Evolutionary conservation across 2,888 invertebrate species (phyloP).

Genomic region (Macrosiphum euphorbiae): DNA sequence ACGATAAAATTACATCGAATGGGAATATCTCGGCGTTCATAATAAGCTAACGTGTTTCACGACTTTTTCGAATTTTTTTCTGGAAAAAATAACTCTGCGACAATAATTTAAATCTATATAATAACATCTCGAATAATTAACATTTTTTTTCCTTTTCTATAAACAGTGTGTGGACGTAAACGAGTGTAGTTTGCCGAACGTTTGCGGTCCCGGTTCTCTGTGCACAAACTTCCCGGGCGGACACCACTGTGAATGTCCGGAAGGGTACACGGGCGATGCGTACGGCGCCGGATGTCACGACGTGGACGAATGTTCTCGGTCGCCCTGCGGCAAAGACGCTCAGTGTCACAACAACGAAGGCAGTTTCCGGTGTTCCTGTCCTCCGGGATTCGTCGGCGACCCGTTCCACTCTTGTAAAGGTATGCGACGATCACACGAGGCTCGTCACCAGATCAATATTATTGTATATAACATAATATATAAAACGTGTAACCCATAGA

Average conservation of each 20-base stretch:
- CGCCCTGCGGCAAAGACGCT: slow-evolving; percentile 84
- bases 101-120: neutral
- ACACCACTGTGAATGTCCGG: slow-evolving; percentile 86
- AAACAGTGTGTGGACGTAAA: slow-evolving; percentile 84
- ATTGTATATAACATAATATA: neutral
- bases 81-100: neutral
- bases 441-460: neutral
- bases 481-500: neutral
- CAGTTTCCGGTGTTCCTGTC: slow-evolving; percentile 85
- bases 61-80: neutral
- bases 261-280: slow-evolving; percentile 86
- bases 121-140: neutral
- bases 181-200: slow-evolving; percentile 81
- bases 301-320: slow-evolving; percentile 79
- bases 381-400: slow-evolving; percentile 86
- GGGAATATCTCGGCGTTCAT: neutral
- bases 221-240: slow-evolving; percentile 86
- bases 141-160: neutral
- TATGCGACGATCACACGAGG: slow-evolving; percentile 70
- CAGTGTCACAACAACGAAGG: slow-evolving; percentile 85
- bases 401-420: slow-evolving; percentile 82
- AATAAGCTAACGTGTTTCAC: neutral
- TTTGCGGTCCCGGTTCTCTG: slow-evolving; percentile 84
- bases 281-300: slow-evolving; percentile 81
- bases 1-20: neutral